These are phyloP conservation scores for Sweltsa coloradensis DNA, from an alignment of 1,140 invertebrate species.

Conservation along the genomic window DNA sequence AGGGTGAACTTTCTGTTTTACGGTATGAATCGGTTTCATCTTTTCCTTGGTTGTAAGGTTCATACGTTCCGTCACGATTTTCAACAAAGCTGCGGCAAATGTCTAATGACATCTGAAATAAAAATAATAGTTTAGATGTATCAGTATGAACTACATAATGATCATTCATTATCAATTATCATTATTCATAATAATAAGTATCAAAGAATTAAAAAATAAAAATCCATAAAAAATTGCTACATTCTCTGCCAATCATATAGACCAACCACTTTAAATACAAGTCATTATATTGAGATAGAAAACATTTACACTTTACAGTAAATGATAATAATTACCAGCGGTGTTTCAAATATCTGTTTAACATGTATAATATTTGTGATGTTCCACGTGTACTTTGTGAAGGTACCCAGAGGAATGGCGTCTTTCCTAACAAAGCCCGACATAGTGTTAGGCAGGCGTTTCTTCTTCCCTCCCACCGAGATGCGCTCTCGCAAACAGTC, in stretches of 20 bases:
- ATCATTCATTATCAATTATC: too few relatives aligned
- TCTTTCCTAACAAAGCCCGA: slow-evolving; percentile 45
- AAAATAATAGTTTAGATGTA: too few relatives aligned
- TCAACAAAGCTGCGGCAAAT: slow-evolving; percentile 53
- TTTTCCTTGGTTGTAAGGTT: slow-evolving; percentile 40
- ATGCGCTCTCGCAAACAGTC: slow-evolving; percentile 57
- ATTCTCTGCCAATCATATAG: too few relatives aligned
- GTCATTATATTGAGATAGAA: slow-evolving; percentile 1
- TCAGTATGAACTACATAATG: too few relatives aligned
- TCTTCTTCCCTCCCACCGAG: slow-evolving; percentile 47
- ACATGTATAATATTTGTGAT: slow-evolving; percentile 62
- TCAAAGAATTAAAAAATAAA: too few relatives aligned
- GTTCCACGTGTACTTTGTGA: slow-evolving; percentile 62
- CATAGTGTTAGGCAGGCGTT: slow-evolving; percentile 48
- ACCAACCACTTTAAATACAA: too few relatives aligned
- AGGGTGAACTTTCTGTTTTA: slow-evolving; percentile 33
- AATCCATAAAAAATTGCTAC: too few relatives aligned
- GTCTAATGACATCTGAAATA: slow-evolving; percentile 43
- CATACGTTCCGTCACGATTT: slow-evolving; percentile 51
- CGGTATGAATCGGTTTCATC: slow-evolving; percentile 37
- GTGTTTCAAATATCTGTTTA: slow-evolving; percentile 63
- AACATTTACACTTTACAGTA: slow-evolving; percentile 5
- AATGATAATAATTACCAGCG: slow-evolving; percentile 38
- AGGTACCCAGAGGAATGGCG: slow-evolving; percentile 50
- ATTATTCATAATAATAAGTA: too few relatives aligned